Evolutionary conservation across 2,113 vertebrate genomes (phyloP).

Genomic region (Menidia beryllina): DNA sequence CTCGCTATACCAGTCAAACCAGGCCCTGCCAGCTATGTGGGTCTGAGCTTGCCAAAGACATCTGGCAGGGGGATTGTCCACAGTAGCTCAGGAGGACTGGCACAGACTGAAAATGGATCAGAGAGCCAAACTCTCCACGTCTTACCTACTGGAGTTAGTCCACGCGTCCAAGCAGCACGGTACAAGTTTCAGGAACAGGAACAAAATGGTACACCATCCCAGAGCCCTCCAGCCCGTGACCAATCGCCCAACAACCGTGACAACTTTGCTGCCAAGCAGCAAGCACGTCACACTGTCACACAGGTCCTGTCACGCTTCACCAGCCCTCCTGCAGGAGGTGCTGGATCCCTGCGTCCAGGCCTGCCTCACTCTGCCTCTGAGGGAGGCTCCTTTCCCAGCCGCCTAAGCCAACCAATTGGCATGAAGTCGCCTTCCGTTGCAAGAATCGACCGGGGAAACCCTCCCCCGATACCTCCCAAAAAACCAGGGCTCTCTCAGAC

Average conservation of each 20-base stretch:
- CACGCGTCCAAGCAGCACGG: conserved; percentile 93
- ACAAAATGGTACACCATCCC: conserved; percentile 93
- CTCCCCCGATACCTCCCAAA: conserved; percentile 98
- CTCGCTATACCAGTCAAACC: conserved; percentile 88
- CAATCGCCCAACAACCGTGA: conserved; percentile 94
- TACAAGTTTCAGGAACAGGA: conserved; percentile 98
- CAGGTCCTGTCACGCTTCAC: conserved; percentile 97
- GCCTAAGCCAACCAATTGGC: conserved; percentile 82
- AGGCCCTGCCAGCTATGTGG: conserved; percentile 81
- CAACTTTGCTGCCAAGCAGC: conserved; percentile 93
- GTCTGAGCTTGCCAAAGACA: conserved; percentile 85
- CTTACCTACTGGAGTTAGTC: conserved; percentile 87
- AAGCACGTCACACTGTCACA: conserved; percentile 96
- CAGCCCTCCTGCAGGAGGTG: conserved; percentile 83
- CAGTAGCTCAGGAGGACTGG: conserved; percentile 79
- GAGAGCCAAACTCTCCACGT: conserved; percentile 71
- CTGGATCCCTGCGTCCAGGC: conserved; percentile 78
- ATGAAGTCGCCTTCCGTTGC: conserved; percentile 90
- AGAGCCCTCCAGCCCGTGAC: conserved; percentile 91
- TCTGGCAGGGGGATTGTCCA: conserved; percentile 84
- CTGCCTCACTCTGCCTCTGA: conserved; percentile 85
- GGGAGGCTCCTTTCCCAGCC: conserved; percentile 83
- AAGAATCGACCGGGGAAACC: conserved; percentile 96
- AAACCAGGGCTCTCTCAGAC: conserved; percentile 98
- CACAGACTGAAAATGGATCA: conserved; percentile 89